These are phyloP conservation scores for Globia sparganii DNA, from an alignment of 2,888 invertebrate genomes.

Conservation along the genomic window DNA sequence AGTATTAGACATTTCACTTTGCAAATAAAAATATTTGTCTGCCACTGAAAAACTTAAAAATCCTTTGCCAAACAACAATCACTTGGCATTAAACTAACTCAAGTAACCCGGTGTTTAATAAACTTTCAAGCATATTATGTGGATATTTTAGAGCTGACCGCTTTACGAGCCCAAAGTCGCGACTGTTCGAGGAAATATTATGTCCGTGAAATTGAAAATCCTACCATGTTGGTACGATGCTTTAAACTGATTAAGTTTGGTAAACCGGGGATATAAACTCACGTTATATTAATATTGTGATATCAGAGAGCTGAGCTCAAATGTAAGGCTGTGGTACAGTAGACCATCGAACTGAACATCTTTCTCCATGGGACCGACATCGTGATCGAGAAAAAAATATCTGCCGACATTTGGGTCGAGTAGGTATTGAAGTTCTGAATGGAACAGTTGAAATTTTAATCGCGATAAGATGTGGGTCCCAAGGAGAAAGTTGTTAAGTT, in stretches of 20 bases:
- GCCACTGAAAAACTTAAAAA: not conserved
- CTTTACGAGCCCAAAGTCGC: conserved; percentile 15
- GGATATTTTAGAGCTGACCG: conserved; percentile 21
- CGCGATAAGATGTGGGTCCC: not conserved
- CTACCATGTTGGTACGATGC: not conserved
- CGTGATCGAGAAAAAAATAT: too few species aligned
- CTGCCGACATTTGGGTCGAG: not conserved
- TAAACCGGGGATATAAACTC: not conserved
- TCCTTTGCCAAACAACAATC: not conserved
- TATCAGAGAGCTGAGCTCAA: not conserved
- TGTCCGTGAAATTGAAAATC: conserved; percentile 15
- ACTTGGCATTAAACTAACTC: conserved; percentile 3
- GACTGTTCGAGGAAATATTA: conserved; percentile 20
- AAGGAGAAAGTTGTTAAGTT: too few species aligned
- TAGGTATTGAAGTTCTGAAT: not conserved
- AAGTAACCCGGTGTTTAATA: not conserved
- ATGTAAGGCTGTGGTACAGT: not conserved
- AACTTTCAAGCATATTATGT: conserved; percentile 19
- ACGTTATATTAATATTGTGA: too few species aligned
- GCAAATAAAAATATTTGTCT: not conserved
- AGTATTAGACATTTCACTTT: not conserved
- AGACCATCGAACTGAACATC: not conserved
- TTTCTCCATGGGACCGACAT: not conserved
- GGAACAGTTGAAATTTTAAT: not conserved
- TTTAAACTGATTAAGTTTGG: conserved; percentile 10